A percentile compares a stretch with the other conserved stretches of the same genome.
These are phyloP conservation scores for Petrosia ficiformis DNA, from an alignment of 37 sponge, comb jelly and placozoan genomes.

Conservation along the genomic window DNA sequence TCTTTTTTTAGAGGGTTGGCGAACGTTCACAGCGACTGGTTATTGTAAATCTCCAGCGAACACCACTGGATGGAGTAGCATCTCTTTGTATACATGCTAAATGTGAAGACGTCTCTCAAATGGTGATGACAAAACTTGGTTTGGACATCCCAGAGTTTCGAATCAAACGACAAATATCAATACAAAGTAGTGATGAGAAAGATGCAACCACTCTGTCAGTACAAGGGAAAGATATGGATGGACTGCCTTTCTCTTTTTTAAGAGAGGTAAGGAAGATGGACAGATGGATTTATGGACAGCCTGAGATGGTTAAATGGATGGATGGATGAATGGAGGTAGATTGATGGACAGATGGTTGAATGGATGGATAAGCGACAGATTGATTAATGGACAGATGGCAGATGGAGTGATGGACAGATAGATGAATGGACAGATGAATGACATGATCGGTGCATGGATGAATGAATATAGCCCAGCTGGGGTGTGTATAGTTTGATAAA, in stretches of 20 bases:
- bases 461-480: too few relatives aligned
- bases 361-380: too few relatives aligned
- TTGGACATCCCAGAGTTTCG: slow-evolving; percentile 63
- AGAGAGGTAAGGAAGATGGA: slow-evolving; percentile 36
- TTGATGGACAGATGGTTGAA: too few relatives aligned
- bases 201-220: not conserved
- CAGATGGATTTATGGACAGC: not conserved
- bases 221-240: slow-evolving; percentile 34
- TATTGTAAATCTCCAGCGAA: slow-evolving; percentile 72
- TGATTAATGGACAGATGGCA: too few relatives aligned
- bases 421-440: too few relatives aligned
- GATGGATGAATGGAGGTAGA: too few relatives aligned
- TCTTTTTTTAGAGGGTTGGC: slow-evolving; percentile 15
- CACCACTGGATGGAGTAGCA: slow-evolving; percentile 56
- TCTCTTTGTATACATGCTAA: slow-evolving; percentile 66
- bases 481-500: too few relatives aligned
- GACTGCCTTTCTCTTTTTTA: slow-evolving; percentile 53
- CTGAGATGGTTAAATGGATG: not conserved
- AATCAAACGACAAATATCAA: slow-evolving; percentile 31
- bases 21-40: slow-evolving; percentile 28
- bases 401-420: too few relatives aligned
- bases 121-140: slow-evolving; percentile 59
- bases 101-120: slow-evolving; percentile 56
- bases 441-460: too few relatives aligned
- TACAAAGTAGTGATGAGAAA: not conserved